Conservation (phyloP, 2,888 invertebrate genomes). For the Pedicia rivosa region DNA sequence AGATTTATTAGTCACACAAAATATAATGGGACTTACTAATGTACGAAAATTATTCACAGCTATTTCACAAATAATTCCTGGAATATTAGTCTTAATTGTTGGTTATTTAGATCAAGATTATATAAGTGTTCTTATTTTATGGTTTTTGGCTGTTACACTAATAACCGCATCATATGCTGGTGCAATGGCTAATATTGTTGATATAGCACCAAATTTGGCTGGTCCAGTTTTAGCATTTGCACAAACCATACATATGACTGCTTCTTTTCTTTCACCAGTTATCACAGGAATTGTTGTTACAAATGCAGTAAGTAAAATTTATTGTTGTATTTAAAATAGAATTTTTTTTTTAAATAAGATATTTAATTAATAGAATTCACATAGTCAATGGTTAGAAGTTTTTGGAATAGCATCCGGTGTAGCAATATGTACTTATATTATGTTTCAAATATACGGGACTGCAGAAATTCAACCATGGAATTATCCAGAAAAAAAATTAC, state of each 20-base stretch:
- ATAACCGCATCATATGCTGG: constrained; percentile 59
- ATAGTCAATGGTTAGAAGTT: constrained; percentile 45
- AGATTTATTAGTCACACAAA: constrained; percentile 40
- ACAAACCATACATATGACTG: constrained; percentile 63
- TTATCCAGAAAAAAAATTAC: constrained; percentile 11
- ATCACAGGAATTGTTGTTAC: constrained; percentile 43
- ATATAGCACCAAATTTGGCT: constrained; percentile 63
- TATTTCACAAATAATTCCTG: constrained; percentile 50
- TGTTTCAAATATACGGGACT: constrained; percentile 50
- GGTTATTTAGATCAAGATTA: constrained; percentile 47
- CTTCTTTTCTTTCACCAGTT: constrained; percentile 51
- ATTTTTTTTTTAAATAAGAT: constrained; percentile 5
- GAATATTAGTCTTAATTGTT: constrained; percentile 42
- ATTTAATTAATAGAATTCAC: constrained; percentile 19
- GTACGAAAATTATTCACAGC: constrained; percentile 52
- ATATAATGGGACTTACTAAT: constrained; percentile 42
- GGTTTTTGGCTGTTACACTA: constrained; percentile 52
- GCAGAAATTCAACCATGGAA: constrained; percentile 37
- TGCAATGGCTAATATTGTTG: constrained; percentile 61
- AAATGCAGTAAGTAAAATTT: constrained; percentile 35
- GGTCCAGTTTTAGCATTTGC: constrained; percentile 56
- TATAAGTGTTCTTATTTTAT: constrained; percentile 38
- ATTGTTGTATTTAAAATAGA: neutral
- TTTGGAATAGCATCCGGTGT: constrained; percentile 44
- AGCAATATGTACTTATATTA: constrained; percentile 41